Evolutionary conservation across 2,888 invertebrate genomes (phyloP).

Genomic region (Silvanus unidentatus): DNA sequence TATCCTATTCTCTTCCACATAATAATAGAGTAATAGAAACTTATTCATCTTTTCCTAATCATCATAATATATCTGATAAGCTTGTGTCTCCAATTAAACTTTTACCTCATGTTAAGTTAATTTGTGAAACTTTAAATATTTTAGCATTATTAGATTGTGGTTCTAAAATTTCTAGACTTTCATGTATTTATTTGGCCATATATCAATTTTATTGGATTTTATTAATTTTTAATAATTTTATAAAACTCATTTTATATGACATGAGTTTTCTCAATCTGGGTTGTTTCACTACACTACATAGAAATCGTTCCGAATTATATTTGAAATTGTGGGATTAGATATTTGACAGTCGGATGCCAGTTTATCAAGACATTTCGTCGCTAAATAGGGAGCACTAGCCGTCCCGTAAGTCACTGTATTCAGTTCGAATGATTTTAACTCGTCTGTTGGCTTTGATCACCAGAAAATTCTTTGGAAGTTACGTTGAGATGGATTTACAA

Average conservation of each 20-base stretch:
- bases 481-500: not conserved
- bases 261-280: no score
- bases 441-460: not conserved
- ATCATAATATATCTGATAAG: no score
- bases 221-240: no score
- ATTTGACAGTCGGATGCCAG: not conserved
- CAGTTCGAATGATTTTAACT: constrained; percentile 3
- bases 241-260: no score
- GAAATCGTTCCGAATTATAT: not conserved
- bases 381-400: constrained; percentile 3
- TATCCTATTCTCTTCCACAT: no score
- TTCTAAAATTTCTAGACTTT: no score
- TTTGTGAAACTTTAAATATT: not conserved
- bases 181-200: no score
- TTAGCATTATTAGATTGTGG: constrained; percentile 17
- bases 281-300: no score
- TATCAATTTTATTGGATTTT: no score
- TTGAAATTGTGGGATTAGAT: not conserved
- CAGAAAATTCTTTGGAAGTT: constrained; percentile 1
- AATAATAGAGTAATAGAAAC: no score
- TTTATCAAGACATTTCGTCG: constrained; percentile 1
- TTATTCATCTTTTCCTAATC: no score
- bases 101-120: not conserved
- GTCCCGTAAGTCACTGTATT: constrained; percentile 12
- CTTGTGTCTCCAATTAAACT: not conserved